phyloP scores from a whole-genome alignment of 2,113 vertebrate genomes.

The Apodemus sylvaticus region DNA sequence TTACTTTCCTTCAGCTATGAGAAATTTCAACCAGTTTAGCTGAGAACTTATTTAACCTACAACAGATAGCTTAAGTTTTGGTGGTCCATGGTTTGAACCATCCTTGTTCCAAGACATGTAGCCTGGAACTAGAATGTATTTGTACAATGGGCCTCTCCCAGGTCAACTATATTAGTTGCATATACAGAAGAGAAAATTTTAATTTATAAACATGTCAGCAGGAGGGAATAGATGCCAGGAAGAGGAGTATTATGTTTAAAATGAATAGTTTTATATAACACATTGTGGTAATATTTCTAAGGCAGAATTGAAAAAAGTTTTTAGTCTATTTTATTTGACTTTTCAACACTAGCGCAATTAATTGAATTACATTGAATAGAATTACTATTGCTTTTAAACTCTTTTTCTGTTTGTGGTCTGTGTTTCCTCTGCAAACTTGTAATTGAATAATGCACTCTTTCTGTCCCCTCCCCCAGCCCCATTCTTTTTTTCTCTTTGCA shows the following conservation, averaged over 20 bases:
- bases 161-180: background rate
- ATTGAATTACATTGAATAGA: background rate
- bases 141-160: too few relatives aligned
- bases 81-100: background rate
- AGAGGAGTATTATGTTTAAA: background rate
- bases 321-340: background rate
- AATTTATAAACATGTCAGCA: background rate
- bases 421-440: fast-evolving
- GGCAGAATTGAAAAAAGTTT: background rate
- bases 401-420: background rate
- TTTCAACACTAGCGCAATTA: background rate
- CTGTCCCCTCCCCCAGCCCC: background rate
- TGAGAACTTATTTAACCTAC: background rate
- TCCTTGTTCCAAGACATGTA: background rate
- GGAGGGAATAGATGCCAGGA: background rate
- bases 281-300: background rate
- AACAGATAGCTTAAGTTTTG: background rate
- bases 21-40: background rate
- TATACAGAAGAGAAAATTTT: background rate
- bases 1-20: background rate
- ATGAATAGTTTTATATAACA: background rate
- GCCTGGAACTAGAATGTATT: background rate
- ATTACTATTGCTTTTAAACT: background rate
- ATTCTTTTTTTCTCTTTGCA: background rate
- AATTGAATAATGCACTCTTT: background rate